A percentile compares a stretch with the other conserved stretches of the same genome.
Evolutionary conservation across 2,797 vertebrate genomes (phyloP).

Genomic region (Ispidina picta): DNA sequence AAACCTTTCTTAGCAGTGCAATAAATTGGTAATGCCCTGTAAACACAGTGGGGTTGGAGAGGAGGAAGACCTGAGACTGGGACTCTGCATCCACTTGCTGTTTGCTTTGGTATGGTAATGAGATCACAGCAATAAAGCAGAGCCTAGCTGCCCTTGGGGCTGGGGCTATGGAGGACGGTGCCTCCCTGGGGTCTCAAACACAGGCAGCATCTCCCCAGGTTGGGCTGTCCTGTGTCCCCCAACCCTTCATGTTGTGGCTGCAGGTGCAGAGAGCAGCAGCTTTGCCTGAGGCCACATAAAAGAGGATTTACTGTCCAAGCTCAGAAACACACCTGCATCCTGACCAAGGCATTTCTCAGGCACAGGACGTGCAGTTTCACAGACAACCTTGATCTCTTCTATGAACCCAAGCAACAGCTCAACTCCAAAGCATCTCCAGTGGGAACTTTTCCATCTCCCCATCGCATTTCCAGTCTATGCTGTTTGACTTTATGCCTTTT

Average conservation of each 20-base stretch:
- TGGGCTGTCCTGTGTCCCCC: neutral
- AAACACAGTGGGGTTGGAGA: neutral
- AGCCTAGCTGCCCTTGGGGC: neutral
- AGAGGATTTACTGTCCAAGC: neutral
- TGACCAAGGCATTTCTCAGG: neutral
- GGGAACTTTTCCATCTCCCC: neutral
- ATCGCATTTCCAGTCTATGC: neutral
- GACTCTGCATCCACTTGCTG: neutral
- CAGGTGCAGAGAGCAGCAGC: rapidly evolving
- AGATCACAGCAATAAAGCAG: neutral
- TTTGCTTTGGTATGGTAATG: no score
- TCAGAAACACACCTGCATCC: neutral
- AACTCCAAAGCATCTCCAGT: neutral
- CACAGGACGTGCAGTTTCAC: neutral
- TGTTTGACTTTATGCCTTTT: neutral
- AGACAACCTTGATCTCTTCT: neutral
- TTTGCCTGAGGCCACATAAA: neutral
- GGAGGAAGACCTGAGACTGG: neutral
- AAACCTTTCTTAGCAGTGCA: neutral
- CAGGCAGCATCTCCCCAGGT: neutral
- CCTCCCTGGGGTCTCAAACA: neutral
- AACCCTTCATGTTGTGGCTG: neutral
- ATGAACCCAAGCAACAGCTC: neutral
- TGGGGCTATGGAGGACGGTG: neutral
- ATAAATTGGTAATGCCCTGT: no score